Percentiles rank a stretch among this genome's conserved stretches.
phyloP scores from a whole-genome alignment of 2,797 vertebrate species.

The Tokudaia tokunoshimensis region DNA sequence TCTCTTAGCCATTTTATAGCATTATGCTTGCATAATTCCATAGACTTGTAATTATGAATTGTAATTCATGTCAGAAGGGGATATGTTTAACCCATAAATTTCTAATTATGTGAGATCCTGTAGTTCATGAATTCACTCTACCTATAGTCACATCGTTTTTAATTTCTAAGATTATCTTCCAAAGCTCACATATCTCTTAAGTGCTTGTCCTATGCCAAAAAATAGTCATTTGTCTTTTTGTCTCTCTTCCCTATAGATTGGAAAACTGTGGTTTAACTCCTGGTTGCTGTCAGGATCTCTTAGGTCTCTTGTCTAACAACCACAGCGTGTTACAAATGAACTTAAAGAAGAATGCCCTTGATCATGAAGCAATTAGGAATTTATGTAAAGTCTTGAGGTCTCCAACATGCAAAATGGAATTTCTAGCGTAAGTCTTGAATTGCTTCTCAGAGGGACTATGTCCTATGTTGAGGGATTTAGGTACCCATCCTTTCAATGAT shows the following conservation, averaged over 20 bases:
- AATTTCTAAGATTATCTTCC: conserved; percentile 9
- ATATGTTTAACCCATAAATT: background rate
- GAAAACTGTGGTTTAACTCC: conserved; percentile 76
- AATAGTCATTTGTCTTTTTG: conserved; percentile 11
- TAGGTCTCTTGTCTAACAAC: conserved; percentile 67
- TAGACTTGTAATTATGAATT: conserved; percentile 36
- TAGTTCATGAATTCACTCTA: conserved; percentile 18
- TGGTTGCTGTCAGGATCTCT: conserved; percentile 72
- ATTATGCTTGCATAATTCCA: conserved; percentile 28
- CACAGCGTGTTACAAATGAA: conserved; percentile 74
- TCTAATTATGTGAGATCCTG: background rate
- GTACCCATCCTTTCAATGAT: background rate
- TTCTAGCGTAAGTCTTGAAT: conserved; percentile 81
- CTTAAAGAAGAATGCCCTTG: conserved; percentile 74
- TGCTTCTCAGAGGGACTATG: background rate
- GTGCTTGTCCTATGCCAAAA: background rate
- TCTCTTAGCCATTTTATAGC: background rate
- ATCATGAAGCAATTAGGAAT: conserved; percentile 61
- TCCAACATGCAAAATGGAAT: conserved; percentile 76
- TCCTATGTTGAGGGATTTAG: background rate
- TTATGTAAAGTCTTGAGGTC: conserved; percentile 73
- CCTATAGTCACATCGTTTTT: conserved; percentile 11
- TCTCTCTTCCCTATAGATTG: conserved; percentile 72
- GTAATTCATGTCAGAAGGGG: conserved; percentile 11
- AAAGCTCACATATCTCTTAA: background rate